Evolutionary conservation across 1,140 invertebrate genomes (phyloP), one percentile per base, ranked within the genome.

Genomic region (Rhagoletis pomonella): DNA sequence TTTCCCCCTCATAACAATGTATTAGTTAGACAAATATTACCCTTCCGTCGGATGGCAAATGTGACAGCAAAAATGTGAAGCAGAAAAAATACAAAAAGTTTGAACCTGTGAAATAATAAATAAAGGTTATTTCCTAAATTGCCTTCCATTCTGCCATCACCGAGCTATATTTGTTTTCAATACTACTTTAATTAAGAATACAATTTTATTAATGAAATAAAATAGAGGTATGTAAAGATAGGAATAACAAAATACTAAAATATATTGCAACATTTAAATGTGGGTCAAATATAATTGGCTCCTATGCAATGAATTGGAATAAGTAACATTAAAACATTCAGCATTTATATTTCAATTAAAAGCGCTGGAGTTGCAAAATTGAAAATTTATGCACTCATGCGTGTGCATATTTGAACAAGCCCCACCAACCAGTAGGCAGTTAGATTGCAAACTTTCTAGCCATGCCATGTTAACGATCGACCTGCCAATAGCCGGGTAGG

Each of bases 311-410:
- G 73, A 81, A 81, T 55, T 55, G 44, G 73, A 81, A 81, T 81
- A 50, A 81, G 73, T 55, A 55, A 81, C 73, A 85, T 85, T 42
- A 85, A 60, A 85, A 59, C 50, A 60, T 85, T 85, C 50, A 62
- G 59, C 84, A 85, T 85, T 85, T 85, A 60, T 55, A 62, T 62
- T 85, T 85, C 84, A 85, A 85, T 85, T 85, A 85, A 86, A 86
- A 65, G 58, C 59, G 59, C 62, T 60, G 47, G 17, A 64, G 47
- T 86, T 50, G 85, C 85, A 86, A 86, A 86, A 86, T 86, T 86
- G 62, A 67, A 65, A 86, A 86, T 86, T 86, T 65, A 86, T 86
- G 85, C 85, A 55, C 14, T 55, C 85, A 67, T 85, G 84, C 84
- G 58, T 62, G 29, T 85, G 59, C 55, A 62, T 60, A 85, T 85